phyloP scores from a whole-genome alignment of 2,113 vertebrate species.

The Terrapene triunguis region DNA sequence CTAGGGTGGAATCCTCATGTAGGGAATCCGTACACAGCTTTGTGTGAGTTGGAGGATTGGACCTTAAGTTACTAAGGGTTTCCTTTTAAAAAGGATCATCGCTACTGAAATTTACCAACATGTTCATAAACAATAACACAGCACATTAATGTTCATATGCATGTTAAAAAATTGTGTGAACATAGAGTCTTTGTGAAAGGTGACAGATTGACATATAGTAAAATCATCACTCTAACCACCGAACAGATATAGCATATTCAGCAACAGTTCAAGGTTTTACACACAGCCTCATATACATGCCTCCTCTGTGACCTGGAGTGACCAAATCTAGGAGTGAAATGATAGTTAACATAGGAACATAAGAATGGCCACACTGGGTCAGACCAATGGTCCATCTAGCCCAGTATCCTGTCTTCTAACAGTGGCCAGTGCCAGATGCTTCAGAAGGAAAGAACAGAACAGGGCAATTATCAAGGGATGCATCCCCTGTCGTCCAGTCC shows the following conservation, averaged over 20 bases:
- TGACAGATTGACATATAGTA: background rate
- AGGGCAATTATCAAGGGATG: background rate
- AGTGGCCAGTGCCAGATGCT: background rate
- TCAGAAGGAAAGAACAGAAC: background rate
- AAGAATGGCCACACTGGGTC: background rate
- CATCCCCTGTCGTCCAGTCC: background rate
- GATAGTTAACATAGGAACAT: background rate
- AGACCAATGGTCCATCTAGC: background rate
- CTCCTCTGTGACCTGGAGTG: accelerated
- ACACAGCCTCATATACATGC: accelerated
- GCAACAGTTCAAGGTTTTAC: accelerated
- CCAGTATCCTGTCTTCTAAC: background rate
- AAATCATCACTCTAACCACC: background rate
- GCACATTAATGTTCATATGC: background rate
- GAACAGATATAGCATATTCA: accelerated
- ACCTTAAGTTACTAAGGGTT: background rate
- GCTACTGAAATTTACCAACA: background rate
- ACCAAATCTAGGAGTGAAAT: background rate
- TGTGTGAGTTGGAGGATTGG: background rate
- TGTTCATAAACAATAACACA: accelerated
- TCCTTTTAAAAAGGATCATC: background rate
- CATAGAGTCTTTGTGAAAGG: accelerated
- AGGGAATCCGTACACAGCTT: background rate
- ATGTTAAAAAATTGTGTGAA: background rate
- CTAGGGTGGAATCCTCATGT: background rate